Evolutionary conservation across 2,113 vertebrate genomes (phyloP), one percentile per base, ranked within the genome.

Genomic region (Zosterops pallidus): DNA sequence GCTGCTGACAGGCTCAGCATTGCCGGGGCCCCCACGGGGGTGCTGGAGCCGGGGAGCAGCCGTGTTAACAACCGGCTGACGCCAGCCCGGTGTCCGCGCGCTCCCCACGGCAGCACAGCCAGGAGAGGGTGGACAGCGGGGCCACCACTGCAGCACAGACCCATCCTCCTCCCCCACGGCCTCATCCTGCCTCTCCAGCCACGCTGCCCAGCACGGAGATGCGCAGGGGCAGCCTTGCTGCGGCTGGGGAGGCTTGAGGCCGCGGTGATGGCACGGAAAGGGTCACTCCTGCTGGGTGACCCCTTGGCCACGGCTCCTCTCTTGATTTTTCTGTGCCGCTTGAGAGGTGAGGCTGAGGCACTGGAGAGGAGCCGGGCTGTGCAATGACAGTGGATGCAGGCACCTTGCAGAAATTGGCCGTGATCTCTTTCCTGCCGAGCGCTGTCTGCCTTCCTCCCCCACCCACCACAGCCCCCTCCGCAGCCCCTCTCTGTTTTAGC

Each of bases 401-500:
- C 83, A 76, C 86, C 83, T 74, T 21, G 42, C 74, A 75, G 90
- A 59, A 91, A 92, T 42, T 39, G 47, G 18, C 65, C 1, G 0
- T 91, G 46, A 56, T 91, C 84, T 87, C 56, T 42, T 86, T 33
- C 49, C 60, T 5, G 13, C 68, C 0, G 4, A 62, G 42, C 2
- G 2, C 0, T 0, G 0, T 23, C 47, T 78, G 62, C 74, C 46
- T 84, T 22, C 22, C 42, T 72, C 25, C 59, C 18, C 21, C 12
- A 6, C 23, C 56, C 4, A 0, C 28, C 24, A 0, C 19, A 31
- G 63, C 81, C 72, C 85, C 59, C 52, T 76, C 77, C 82, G 44
- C 69, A 74, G 46, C 59, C 50, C 82, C 74, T 90, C 72, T 69
- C 85, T 90, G 89, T 77, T 95, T 89, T 86, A 12, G 12, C 82